Evolutionary conservation across 1,140 invertebrate genomes (phyloP), one percentile per base, ranked within the genome.

Genomic region (Drepana arcuata): DNA sequence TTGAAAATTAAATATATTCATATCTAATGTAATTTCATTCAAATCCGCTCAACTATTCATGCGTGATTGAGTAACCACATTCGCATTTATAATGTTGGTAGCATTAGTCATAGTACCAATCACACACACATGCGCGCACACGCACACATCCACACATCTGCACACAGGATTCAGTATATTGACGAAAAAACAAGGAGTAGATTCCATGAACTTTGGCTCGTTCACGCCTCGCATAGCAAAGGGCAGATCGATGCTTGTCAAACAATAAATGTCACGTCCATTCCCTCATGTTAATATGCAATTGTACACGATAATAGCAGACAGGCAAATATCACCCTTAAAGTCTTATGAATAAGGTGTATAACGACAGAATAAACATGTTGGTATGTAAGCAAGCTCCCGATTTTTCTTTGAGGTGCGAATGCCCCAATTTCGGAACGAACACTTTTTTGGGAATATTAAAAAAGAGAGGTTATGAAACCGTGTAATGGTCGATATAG

Each of bases 231-330:
- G 62, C 46, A 62, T 61, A 55, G 51, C 70, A 72, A 72, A 79
- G 68, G 68, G 55, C 70, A 79, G 74, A 79, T 79, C 74, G 74
- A 79, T 79, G 71, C 57, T 70, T 74, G 71, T 80, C 75, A 80
- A 78, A 80, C 75, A 80, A 80, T 78, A 75, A 80, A 80, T 80
- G 75, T 75, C 73, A 80, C 57, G 57, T 72, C 68, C 64, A 72
- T 60, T 72, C 68, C 68, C 68, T 68, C 50, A 67, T 53, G 49
- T 59, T 66, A 65, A 55, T 58, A 51, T 37, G 41, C 54, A 34
- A 52, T 16, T 7, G 15, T 48, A 52, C 5, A 13, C 41, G 34
- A 24, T 21, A 28, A 41, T 25, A 12, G n/a, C 10, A 4, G 6
- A 26, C 2, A 2, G n/a, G 0, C 25, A 24, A 25, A 24, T 12